Conservation (phyloP, 2,113 vertebrate species). For the Menidia beryllina region DNA sequence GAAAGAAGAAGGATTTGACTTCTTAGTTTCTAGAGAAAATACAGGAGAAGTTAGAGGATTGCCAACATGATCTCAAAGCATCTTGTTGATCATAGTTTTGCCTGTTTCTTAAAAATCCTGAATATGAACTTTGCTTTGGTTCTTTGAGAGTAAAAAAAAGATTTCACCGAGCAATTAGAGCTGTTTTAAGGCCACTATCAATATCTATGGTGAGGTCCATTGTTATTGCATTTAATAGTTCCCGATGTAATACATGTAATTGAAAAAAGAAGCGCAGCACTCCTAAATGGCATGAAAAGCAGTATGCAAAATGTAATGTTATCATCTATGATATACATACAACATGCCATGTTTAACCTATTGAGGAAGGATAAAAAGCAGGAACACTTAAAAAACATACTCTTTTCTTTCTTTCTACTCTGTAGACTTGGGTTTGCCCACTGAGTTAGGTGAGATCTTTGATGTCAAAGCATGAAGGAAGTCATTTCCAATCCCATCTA, state of each 20-base stretch:
- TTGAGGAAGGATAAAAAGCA: not conserved
- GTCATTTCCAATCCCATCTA: conserved; percentile 21
- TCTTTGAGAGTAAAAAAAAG: not conserved
- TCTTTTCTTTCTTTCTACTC: conserved; percentile 1
- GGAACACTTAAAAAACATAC: too few species aligned
- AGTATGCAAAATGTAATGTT: not conserved
- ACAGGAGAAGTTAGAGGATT: not conserved
- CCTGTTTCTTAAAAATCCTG: not conserved
- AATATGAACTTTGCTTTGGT: not conserved
- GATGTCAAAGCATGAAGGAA: conserved; percentile 65
- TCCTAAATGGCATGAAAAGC: not conserved
- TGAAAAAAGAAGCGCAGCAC: not conserved
- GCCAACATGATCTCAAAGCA: not conserved
- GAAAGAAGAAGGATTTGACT: not conserved
- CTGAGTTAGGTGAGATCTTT: conserved; percentile 45
- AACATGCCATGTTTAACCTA: not conserved
- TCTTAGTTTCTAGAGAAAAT: not conserved
- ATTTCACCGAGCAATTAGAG: not conserved
- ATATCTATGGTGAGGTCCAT: not conserved
- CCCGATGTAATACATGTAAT: too few species aligned
- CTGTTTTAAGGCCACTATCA: not conserved
- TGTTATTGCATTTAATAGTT: not conserved
- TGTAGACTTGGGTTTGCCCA: conserved; percentile 15
- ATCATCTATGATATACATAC: not conserved
- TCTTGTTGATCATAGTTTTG: not conserved